Conservation (phyloP, 2,888 invertebrate genomes). For the Pheosia gnoma region DNA sequence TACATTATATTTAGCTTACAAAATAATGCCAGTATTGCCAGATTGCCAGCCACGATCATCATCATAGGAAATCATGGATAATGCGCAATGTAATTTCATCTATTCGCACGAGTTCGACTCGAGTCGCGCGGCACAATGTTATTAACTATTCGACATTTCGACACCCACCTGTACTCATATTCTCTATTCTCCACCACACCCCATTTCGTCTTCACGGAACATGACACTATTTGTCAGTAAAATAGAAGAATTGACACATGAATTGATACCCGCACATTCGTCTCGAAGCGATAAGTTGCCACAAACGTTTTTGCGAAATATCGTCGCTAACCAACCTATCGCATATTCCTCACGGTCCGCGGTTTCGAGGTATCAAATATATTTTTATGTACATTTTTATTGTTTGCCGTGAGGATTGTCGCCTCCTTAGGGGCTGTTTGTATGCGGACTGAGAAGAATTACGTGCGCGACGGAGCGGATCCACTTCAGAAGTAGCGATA, state of each 20-base stretch:
- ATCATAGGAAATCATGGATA: slow-evolving; percentile 72
- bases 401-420: slow-evolving; percentile 79
- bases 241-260: slow-evolving; percentile 53
- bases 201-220: slow-evolving; percentile 58
- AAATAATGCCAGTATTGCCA: slow-evolving; percentile 13
- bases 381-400: slow-evolving; percentile 82
- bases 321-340: slow-evolving; percentile 46
- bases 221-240: slow-evolving; percentile 45
- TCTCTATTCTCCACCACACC: slow-evolving; percentile 44
- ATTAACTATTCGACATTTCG: slow-evolving; percentile 69
- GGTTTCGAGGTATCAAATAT: slow-evolving; percentile 74
- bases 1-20: neutral
- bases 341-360: slow-evolving; percentile 67
- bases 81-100: slow-evolving; percentile 75
- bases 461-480: slow-evolving; percentile 70
- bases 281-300: slow-evolving; percentile 35
- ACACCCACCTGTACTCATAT: slow-evolving; percentile 49
- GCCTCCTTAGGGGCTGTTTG: slow-evolving; percentile 80
- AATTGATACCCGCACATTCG: slow-evolving; percentile 19
- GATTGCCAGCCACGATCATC: slow-evolving; percentile 63
- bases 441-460: slow-evolving; percentile 79
- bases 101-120: slow-evolving; percentile 58
- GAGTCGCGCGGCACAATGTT: slow-evolving; percentile 67
- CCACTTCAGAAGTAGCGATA: slow-evolving; percentile 74
- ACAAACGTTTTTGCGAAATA: slow-evolving; percentile 39